Evolutionary conservation across 2,797 vertebrate species (phyloP).

Genomic region (Leptoclinus maculatus): DNA sequence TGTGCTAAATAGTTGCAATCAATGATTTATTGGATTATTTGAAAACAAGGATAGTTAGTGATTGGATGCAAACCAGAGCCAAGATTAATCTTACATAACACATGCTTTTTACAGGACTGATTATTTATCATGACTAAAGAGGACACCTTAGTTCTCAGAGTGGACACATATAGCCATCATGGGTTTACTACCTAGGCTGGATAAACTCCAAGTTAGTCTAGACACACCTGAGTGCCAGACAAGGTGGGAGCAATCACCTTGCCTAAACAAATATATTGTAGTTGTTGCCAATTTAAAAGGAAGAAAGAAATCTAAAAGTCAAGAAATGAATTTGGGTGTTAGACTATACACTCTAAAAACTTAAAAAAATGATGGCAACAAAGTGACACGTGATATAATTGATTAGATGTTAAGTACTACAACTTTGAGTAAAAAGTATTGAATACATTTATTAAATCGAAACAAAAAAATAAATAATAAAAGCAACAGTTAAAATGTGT

Average conservation of each 20-base stretch:
- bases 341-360: too few species aligned
- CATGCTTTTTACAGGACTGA: neutral
- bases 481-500: too few species aligned
- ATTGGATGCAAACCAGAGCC: neutral
- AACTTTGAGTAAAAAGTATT: too few species aligned
- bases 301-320: neutral
- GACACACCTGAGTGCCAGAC: neutral
- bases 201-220: slow-evolving; percentile 9
- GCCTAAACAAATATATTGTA: neutral
- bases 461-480: too few species aligned
- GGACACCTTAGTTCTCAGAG: neutral
- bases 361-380: too few species aligned
- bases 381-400: too few species aligned
- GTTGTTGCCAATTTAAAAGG: neutral
- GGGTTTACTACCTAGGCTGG: slow-evolving; percentile 1
- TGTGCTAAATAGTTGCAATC: neutral
- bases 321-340: neutral
- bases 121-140: neutral
- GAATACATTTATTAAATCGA: too few species aligned
- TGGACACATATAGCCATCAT: neutral
- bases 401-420: too few species aligned
- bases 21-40: neutral
- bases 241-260: neutral
- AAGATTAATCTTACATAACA: neutral
- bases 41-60: neutral